A percentile compares a stretch with the other conserved stretches of the same genome.
These are phyloP conservation scores for Saturnia japonica DNA, from an alignment of 2,888 invertebrate species.

Conservation along the genomic window DNA sequence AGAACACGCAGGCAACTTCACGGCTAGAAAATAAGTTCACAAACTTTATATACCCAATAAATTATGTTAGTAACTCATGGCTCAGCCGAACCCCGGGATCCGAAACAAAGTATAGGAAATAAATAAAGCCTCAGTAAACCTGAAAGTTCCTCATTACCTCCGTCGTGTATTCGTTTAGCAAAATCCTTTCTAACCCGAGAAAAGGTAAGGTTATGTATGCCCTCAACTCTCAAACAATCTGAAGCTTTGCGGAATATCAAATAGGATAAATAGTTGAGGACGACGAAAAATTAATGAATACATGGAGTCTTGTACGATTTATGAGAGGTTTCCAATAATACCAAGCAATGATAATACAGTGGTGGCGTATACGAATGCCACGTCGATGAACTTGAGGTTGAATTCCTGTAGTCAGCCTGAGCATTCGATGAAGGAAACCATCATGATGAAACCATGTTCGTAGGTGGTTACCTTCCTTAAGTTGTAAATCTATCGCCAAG, in stretches of 20 bases:
- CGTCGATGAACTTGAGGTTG: no score
- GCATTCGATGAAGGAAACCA: no score
- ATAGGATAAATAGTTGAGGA: constrained; percentile 1
- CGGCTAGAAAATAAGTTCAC: neutral
- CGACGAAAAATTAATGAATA: neutral
- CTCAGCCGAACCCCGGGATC: neutral
- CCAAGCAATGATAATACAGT: no score
- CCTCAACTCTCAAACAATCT: constrained; percentile 5
- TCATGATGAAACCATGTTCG: no score
- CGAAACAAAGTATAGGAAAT: constrained; percentile 8
- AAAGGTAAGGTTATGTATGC: constrained; percentile 7
- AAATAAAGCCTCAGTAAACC: constrained; percentile 9
- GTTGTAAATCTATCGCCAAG: no score
- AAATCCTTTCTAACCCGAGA: neutral
- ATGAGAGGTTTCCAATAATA: neutral
- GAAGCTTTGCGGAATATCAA: constrained; percentile 8
- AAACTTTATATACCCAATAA: neutral
- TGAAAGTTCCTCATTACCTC: constrained; percentile 7
- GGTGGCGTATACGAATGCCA: no score
- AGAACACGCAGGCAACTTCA: neutral
- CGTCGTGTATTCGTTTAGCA: constrained; percentile 4
- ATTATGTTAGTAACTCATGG: neutral
- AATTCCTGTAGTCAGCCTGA: no score
- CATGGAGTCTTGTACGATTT: neutral
- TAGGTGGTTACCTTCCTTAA: no score